phyloP scores from a whole-genome alignment of 2,888 invertebrate genomes.

The Glyphotaelius pellucidus region DNA sequence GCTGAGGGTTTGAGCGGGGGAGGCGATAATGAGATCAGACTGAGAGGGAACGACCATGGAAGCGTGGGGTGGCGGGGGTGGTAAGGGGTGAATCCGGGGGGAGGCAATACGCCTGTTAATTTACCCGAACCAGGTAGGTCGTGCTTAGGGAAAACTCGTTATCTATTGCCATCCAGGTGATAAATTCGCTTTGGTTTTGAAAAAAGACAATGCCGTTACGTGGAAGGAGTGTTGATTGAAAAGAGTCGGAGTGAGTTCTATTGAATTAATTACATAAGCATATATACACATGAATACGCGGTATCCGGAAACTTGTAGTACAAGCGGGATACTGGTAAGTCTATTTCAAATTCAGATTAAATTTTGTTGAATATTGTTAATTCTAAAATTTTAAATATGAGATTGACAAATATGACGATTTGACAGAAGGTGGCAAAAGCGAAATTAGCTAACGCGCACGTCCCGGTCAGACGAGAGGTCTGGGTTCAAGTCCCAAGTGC shows the following conservation, averaged over 20 bases:
- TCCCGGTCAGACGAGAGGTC: no score
- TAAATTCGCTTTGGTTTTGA: constrained; percentile 43
- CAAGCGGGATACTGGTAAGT: no score
- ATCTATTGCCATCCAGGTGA: constrained; percentile 53
- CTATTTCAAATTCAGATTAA: no score
- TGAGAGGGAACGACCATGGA: background rate
- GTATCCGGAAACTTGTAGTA: no score
- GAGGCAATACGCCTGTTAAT: constrained; percentile 53
- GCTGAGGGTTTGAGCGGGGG: background rate
- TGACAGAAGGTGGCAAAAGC: no score
- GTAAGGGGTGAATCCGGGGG: background rate
- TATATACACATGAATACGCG: no score
- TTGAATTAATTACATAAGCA: background rate
- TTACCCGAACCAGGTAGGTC: constrained; percentile 48
- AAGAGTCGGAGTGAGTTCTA: constrained; percentile 12
- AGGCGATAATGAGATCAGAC: constrained; percentile 51
- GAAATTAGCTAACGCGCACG: no score
- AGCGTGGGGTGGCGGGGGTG: background rate
- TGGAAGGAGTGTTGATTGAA: constrained; percentile 39
- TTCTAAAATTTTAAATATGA: no score
- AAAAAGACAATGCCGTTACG: constrained; percentile 45
- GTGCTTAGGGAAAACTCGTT: constrained; percentile 52
- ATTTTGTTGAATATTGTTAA: no score
- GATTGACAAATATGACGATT: no score
- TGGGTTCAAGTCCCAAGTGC: no score